Evolutionary conservation across 2,113 vertebrate species (phyloP), one percentile per base, ranked within the genome.

Genomic region (Gymnocephalus cernua): DNA sequence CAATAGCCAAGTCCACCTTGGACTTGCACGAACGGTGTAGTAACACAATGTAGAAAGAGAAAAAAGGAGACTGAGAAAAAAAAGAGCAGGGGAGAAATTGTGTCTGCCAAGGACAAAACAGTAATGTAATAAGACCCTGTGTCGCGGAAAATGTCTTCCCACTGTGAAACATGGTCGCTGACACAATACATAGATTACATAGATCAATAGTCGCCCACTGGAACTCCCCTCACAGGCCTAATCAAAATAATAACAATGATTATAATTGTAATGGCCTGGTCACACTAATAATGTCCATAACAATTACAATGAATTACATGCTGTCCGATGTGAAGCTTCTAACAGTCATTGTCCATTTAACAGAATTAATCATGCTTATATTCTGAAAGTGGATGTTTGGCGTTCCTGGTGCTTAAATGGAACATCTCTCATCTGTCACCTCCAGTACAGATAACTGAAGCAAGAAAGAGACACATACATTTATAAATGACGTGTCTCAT

Each of bases 261-360:
- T 74, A 84, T 77, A 79, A 83, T 76, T 68, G 29, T 69, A 86
- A 88, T 77, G 77, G 53, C 57, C 61, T 23, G 14, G 70, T 70
- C 71, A 79, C 71, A 64, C 64, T 82, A 75, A 90, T 88, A 80
- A 91, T 79, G 73, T 25, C 74, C 54, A 79, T 77, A 77, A 75
- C 70, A 84, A 78, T 84, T 86, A 83, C 56, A 67, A 85, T 81
- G 59, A 88, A 83, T 88, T 50, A 85, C 65, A 81, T 3, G 41
- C 56, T 29, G 78, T 76, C 65, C 45, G 38, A 13, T 58, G 51
- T 45, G 44, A 61, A 68, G 57, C 77, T 38, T 47, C 38, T 29
- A 80, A 74, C 48, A 6, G 71, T 67, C 67, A 58, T 35, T 86
- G 77, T 80, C 83, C 58, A 82, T 88, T 89, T 61, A 79, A 74